These are phyloP conservation scores for Hyposoter didymator DNA, from an alignment of 2,888 invertebrate species.

Conservation along the genomic window DNA sequence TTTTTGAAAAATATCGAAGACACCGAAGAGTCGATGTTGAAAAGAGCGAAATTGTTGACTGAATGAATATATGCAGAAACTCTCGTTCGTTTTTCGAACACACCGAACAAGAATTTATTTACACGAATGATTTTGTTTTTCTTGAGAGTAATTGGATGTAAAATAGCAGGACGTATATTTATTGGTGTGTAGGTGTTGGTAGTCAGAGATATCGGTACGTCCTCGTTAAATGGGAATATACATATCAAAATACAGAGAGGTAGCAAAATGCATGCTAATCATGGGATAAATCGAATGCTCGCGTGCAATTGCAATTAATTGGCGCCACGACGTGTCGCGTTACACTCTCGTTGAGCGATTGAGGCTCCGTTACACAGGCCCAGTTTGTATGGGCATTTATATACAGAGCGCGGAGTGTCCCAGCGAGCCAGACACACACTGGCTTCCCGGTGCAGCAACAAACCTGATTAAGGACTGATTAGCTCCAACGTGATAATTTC, in stretches of 20 bases:
- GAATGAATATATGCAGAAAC: background rate
- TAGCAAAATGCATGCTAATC: conserved; percentile 62
- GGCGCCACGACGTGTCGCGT: conserved; percentile 67
- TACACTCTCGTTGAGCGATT: conserved; percentile 57
- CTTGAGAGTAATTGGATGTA: conserved; percentile 5
- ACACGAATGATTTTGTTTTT: background rate
- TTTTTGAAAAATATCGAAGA: no score
- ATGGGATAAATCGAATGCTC: conserved; percentile 67
- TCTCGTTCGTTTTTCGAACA: background rate
- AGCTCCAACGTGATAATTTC: conserved; percentile 63
- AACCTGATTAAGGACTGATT: conserved; percentile 67
- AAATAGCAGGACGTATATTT: background rate
- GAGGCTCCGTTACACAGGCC: conserved; percentile 29
- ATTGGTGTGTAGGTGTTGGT: background rate
- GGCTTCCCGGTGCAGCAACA: conserved; percentile 43
- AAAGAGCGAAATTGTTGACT: no score
- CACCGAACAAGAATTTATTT: background rate
- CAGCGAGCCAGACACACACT: background rate
- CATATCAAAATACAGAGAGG: conserved; percentile 28
- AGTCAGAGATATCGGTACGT: background rate
- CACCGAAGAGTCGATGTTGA: no score
- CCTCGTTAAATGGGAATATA: conserved; percentile 11
- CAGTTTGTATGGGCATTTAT: conserved; percentile 10
- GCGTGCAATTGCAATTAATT: conserved; percentile 67
- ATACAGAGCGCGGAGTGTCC: background rate